These are phyloP conservation scores for Paedocypris sp. DNA, from an alignment of 2,113 vertebrate genomes.

Conservation along the genomic window DNA sequence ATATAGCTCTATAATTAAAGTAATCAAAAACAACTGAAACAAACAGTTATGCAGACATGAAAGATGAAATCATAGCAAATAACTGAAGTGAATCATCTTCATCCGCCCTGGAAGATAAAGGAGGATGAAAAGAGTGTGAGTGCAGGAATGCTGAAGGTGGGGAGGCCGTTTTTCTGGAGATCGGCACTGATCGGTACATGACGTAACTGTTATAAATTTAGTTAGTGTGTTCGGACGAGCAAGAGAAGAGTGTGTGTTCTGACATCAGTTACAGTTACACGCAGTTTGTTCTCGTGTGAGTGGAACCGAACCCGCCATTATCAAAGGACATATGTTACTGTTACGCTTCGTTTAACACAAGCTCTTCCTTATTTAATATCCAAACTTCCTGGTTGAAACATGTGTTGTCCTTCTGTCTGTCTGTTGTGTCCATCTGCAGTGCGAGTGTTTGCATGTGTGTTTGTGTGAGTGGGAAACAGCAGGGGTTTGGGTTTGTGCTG, in stretches of 20 bases:
- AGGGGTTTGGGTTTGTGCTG: conserved; percentile 20
- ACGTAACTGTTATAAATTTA: conserved; percentile 13
- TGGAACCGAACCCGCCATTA: background rate
- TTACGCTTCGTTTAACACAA: background rate
- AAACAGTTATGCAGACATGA: too few relatives aligned
- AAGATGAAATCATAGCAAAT: too few relatives aligned
- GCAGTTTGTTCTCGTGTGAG: background rate
- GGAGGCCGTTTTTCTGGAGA: conserved; percentile 44
- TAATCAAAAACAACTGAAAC: too few relatives aligned
- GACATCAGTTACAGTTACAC: background rate
- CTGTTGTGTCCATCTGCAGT: conserved; percentile 40
- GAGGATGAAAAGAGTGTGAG: background rate
- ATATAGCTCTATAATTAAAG: too few relatives aligned
- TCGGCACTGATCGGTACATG: conserved; percentile 47
- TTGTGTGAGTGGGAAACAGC: conserved; percentile 38
- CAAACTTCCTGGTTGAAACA: conserved; percentile 23
- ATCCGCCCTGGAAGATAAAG: background rate
- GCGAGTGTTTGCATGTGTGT: conserved; percentile 22
- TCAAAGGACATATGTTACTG: background rate
- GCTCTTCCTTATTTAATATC: background rate
- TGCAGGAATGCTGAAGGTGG: conserved; percentile 48
- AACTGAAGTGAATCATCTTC: background rate
- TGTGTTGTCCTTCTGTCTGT: conserved; percentile 48
- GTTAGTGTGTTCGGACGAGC: background rate
- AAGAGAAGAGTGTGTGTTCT: background rate